A percentile compares a stretch with the other conserved stretches of the same genome.
These are phyloP conservation scores for Lordiphosa andalusiaca DNA, from an alignment of 2,888 invertebrate species.

Conservation along the genomic window DNA sequence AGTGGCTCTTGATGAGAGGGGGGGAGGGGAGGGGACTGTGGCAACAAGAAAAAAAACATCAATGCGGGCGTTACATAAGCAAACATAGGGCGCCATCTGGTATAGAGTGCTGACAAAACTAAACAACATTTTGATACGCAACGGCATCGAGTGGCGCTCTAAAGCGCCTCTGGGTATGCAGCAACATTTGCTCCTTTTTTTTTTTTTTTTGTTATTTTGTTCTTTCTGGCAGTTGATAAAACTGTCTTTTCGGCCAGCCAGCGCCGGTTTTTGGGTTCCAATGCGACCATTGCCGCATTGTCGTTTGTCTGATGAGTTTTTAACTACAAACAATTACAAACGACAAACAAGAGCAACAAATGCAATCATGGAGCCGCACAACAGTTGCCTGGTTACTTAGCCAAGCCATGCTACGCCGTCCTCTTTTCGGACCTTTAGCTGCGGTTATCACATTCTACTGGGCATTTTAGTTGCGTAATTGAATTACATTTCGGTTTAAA, in stretches of 20 bases:
- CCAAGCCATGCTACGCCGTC: conserved; percentile 9
- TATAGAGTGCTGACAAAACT: conserved; percentile 30
- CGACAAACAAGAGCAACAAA: conserved; percentile 46
- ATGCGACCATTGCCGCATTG: conserved; percentile 46
- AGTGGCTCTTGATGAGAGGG: conserved; percentile 35
- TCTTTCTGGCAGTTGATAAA: conserved; percentile 46
- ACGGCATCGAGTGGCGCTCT: conserved; percentile 30
- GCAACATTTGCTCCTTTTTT: conserved; percentile 33
- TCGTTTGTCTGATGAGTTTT: conserved; percentile 72
- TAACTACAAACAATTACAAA: conserved; percentile 73
- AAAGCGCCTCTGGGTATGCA: conserved; percentile 44
- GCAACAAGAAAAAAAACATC: conserved; percentile 16
- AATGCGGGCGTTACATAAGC: conserved; percentile 22
- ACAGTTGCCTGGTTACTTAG: conserved; percentile 39
- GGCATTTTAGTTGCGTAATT: conserved; percentile 62
- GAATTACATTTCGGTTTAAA: conserved; percentile 57
- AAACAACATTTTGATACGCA: conserved; percentile 32
- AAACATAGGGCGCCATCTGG: conserved; percentile 36
- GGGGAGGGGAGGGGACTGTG: too few relatives aligned
- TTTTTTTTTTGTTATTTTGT: too few relatives aligned
- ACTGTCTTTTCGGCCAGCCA: conserved; percentile 29
- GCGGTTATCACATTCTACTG: conserved; percentile 53
- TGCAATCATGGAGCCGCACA: conserved; percentile 32
- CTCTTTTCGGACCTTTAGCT: conserved; percentile 21
- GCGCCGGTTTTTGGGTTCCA: conserved; percentile 26